A percentile compares a stretch with the other conserved stretches of the same genome.
Evolutionary conservation across 2,113 vertebrate species (phyloP).

Genomic region (Scortum barcoo): DNA sequence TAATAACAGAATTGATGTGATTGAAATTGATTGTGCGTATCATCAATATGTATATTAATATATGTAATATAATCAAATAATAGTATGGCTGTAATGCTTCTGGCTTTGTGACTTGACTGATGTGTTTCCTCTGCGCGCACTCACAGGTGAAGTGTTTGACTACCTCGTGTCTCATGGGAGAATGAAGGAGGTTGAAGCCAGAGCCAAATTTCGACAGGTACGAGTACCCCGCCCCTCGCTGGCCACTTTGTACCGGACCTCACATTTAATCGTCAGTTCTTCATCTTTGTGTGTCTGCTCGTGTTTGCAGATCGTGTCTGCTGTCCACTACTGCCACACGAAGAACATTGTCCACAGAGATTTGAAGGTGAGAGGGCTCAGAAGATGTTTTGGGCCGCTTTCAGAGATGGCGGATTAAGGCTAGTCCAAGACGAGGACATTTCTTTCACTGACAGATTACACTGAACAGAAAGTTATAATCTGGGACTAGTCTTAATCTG

Average conservation of each 20-base stretch:
- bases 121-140: not conserved
- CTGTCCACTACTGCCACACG: conserved; percentile 95
- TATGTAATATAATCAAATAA: conserved; percentile 12
- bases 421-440: conserved; percentile 42
- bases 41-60: too few species aligned
- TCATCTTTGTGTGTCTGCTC: not conserved
- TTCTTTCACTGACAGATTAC: conserved; percentile 59
- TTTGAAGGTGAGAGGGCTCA: conserved; percentile 87
- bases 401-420: conserved; percentile 54
- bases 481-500: conserved; percentile 69
- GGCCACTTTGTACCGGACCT: not conserved
- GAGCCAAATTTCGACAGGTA: conserved; percentile 89
- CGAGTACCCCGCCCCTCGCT: not conserved
- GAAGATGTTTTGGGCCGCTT: conserved; percentile 32
- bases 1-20: conserved; percentile 9
- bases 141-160: conserved; percentile 90
- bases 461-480: conserved; percentile 62
- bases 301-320: conserved; percentile 91
- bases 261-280: not conserved
- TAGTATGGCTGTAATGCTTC: not conserved
- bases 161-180: conserved; percentile 96
- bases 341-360: conserved; percentile 96
- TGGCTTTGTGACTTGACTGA: conserved; percentile 13
- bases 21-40: conserved; percentile 11
- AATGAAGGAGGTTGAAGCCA: conserved; percentile 96